Base-by-base conservation (phyloP, 1,140 invertebrate species). In the Brevipalpus yothersi region DNA sequence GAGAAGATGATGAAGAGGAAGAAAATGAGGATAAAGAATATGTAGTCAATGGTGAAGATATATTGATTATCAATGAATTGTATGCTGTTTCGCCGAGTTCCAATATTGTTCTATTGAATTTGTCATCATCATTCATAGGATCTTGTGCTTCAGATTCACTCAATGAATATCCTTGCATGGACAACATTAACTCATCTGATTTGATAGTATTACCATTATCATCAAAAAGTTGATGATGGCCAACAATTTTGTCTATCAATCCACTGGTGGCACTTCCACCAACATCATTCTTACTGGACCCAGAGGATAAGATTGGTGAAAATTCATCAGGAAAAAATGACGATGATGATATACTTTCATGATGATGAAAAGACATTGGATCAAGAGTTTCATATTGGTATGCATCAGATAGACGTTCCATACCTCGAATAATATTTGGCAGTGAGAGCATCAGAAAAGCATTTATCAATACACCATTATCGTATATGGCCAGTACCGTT, bases 381-480 rank as follows among this genome's bases (percentile, higher is more conserved):
- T 58, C 12, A 13, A 31, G 31, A 31, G 31, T 31, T 31, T 31
- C 31, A 31, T 31, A 31, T 13, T 21, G 15, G 12, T 13, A 31
- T 17, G 19, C 21, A 21, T 21, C 31, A 31, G 31, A 31, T 31
- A 31, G 31, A 31, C 31, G 31, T 23, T 57, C 12, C 41, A 41
- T 39, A 57, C n/a, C 10, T 42, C 45, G 31, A 31, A 31, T 31
- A 31, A 31, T 31, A 31, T 31, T 31, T 2, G 62, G 62, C 8
- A 63, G 19, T n/a, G 42, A 39, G 1, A 63, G 39, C 59, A 63
- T 60, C 9, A 63, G 40, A 41, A 63, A 39, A 21, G 45, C 53
- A 49, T 62, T 62, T 11, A 60, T 42, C 9, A 63, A 41, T 23
- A 63, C 62, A 17, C 62, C 62, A 54, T 63, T 63, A 41, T 63